phyloP scores from a whole-genome alignment of 2,113 vertebrate genomes.

The Neofelis nebulosa region DNA sequence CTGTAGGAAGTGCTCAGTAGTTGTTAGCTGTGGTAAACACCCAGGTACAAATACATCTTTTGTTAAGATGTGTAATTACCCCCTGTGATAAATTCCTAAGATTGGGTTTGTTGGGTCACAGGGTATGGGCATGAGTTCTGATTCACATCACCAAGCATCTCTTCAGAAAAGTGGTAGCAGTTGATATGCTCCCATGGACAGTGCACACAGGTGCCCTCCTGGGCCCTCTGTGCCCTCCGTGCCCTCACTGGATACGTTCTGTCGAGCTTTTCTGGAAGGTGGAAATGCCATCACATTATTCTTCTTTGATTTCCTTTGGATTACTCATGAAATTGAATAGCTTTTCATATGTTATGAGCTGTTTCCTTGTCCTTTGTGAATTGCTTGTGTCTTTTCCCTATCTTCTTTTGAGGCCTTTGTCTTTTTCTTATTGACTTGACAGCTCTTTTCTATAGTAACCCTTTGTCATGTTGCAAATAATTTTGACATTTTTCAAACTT shows the following conservation, averaged over 20 bases:
- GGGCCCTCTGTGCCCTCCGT: too few relatives aligned
- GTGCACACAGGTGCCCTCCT: not conserved
- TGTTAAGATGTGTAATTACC: not conserved
- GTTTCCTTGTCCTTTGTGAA: not conserved
- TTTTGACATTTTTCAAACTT: not conserved
- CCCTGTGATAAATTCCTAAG: not conserved
- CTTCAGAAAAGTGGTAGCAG: not conserved
- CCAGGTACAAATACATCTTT: not conserved
- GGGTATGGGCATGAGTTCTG: not conserved
- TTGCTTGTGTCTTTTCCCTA: not conserved
- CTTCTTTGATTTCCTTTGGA: conserved; percentile 15
- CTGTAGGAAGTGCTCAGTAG: not conserved
- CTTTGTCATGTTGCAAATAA: not conserved
- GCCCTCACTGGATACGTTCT: not conserved
- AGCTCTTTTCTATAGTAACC: not conserved
- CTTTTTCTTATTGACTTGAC: conserved; percentile 49
- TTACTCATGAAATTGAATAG: not conserved
- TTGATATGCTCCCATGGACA: too few relatives aligned
- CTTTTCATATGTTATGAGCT: not conserved
- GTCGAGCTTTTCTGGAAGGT: not conserved
- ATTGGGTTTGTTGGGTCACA: not conserved
- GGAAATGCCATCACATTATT: not conserved
- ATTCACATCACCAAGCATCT: not conserved
- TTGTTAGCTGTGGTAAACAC: not conserved
- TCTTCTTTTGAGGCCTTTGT: conserved; percentile 7